phyloP scores from a whole-genome alignment of 2,888 invertebrate species.

The Aquatica leii region DNA sequence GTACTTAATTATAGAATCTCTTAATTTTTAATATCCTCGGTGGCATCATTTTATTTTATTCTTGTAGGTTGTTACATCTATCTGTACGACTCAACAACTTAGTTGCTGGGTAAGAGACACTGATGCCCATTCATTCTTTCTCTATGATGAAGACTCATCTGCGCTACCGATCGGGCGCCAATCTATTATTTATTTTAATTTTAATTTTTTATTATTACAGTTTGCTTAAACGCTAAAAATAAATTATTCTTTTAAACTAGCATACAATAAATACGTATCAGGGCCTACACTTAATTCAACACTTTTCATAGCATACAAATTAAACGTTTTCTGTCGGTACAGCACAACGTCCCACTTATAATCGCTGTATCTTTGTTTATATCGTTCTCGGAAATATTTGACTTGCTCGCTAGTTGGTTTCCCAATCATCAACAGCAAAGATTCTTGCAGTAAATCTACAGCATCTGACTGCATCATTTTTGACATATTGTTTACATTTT shows the following conservation, averaged over 20 bases:
- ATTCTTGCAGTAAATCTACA: background rate
- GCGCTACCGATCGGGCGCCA: too few relatives aligned
- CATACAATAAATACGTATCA: slow-evolving; percentile 2
- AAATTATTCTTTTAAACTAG: background rate
- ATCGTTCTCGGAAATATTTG: background rate
- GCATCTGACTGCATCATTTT: background rate
- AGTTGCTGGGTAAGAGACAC: too few relatives aligned
- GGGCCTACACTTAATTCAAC: slow-evolving; percentile 10
- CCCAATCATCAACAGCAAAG: background rate
- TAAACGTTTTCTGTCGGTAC: background rate
- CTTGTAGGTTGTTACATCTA: too few relatives aligned
- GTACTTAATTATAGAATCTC: too few relatives aligned
- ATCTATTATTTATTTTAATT: too few relatives aligned
- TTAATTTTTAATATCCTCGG: too few relatives aligned
- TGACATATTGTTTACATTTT: background rate
- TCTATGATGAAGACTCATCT: too few relatives aligned
- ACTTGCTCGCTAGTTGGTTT: background rate
- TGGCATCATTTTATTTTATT: too few relatives aligned
- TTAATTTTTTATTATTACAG: too few relatives aligned
- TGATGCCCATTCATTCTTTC: too few relatives aligned
- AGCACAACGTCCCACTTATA: background rate
- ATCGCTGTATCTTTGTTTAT: background rate
- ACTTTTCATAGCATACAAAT: slow-evolving; percentile 1
- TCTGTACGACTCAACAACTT: too few relatives aligned
- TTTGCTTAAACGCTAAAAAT: too few relatives aligned